Base-by-base conservation (phyloP, 1,140 invertebrate genomes). In the Reticulitermes speratus region DNA sequence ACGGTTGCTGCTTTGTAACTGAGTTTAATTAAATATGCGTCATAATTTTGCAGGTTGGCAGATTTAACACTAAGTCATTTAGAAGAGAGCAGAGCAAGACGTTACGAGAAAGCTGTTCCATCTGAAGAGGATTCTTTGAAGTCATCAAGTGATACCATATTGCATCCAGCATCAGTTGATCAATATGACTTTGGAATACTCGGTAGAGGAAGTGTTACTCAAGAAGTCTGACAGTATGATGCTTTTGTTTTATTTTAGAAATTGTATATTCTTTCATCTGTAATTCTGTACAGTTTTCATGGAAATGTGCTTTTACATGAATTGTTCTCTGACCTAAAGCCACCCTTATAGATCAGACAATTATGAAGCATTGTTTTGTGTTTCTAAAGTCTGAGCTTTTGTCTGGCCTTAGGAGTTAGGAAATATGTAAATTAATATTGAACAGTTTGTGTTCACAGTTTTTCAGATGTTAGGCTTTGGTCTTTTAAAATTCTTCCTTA, bases 111-210 rank as follows among this genome's bases (percentile, higher is more conserved):
- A 88, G 94, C 93, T 38, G 91, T 97, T 59, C 93, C 96, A 89
- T 93, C 94, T 6, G 94, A 95, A 90, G 96, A 96, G 92, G 93
- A 95, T 87, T 69, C 38, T 88, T 89, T 89, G 69, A 88, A 85
- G 55, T 89, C 92, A 52, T 90, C 91, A 89, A 75, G 8, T 75
- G 91, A 92, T 88, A 89, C 90, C 65, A 87, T 86, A 30, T 88
- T 89, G 87, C 89, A 91, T 89, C 92, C 91, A 69, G 91, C 93
- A 89, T 91, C 91, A 84, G 93, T 97, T 86, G 97, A 98, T 91
- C 93, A 95, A 88, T 97, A 94, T 92, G 95, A 95, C 12, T 97
- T 97, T 93, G 95, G 95, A 59, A 92, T 95, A n/a, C 91, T 97
- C 59, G 95, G n/a, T 94, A 25, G 94, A 95, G 89, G 94, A 96